Conservation (phyloP, 2,113 vertebrate genomes). For the zebrafish (Danio rerio) region GRCz12tu NC_133191.1:25347501-25348000, state of each 20-base stretch:
- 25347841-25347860: neutral
- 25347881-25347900: too few relatives aligned
- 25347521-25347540: too few relatives aligned
- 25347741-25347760: conserved; percentile 70
- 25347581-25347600: too few relatives aligned
- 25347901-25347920: too few relatives aligned
- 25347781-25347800: conserved; percentile 43
- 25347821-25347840: conserved; percentile 26
- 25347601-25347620: neutral
- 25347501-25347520: too few relatives aligned
- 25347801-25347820: conserved; percentile 37
- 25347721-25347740: conserved; percentile 73
- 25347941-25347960: too few relatives aligned
- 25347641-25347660: conserved; percentile 56
- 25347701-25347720: conserved; percentile 73
- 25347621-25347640: conserved; percentile 32
- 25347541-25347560: too few relatives aligned
- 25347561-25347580: too few relatives aligned
- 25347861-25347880: too few relatives aligned
- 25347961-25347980: too few relatives aligned
- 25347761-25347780: conserved; percentile 66
- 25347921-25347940: too few relatives aligned
- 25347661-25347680: conserved; percentile 40
- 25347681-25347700: conserved; percentile 73
- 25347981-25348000: too few relatives aligned